These are phyloP conservation scores for Cyrtonyx montezumae DNA, from an alignment of 2,113 vertebrate species.

Conservation along the genomic window DNA sequence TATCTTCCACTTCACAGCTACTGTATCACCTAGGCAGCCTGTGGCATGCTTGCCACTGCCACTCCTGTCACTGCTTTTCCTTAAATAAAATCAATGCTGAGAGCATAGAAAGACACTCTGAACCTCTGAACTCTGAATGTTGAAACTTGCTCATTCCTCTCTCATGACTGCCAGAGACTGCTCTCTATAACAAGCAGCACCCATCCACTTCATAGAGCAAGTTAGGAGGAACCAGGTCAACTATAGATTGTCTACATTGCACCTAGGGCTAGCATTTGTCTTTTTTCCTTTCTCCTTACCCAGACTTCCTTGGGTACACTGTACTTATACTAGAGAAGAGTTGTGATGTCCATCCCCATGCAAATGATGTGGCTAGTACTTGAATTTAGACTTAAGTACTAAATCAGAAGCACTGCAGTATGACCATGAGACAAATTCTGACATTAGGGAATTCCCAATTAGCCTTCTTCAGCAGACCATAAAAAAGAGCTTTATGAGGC, in stretches of 20 bases:
- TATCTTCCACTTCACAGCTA: not conserved
- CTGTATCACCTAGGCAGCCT: not conserved
- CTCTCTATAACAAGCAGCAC: not conserved
- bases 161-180: not conserved
- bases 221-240: not conserved
- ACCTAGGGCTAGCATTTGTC: not conserved
- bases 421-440: not conserved
- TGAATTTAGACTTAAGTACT: not conserved
- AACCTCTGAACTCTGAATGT: not conserved
- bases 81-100: not conserved
- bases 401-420: not conserved
- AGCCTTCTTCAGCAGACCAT: not conserved
- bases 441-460: constrained; percentile 32
- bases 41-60: not conserved
- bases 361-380: not conserved
- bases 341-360: not conserved
- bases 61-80: not conserved
- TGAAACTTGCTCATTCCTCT: not conserved
- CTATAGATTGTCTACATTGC: not conserved
- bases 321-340: not conserved
- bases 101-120: not conserved
- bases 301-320: not conserved
- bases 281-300: not conserved
- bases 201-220: not conserved
- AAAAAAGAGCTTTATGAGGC: not conserved